phyloP scores from a whole-genome alignment of 2,797 vertebrate genomes.

The Manis crassicaudata region DNA sequence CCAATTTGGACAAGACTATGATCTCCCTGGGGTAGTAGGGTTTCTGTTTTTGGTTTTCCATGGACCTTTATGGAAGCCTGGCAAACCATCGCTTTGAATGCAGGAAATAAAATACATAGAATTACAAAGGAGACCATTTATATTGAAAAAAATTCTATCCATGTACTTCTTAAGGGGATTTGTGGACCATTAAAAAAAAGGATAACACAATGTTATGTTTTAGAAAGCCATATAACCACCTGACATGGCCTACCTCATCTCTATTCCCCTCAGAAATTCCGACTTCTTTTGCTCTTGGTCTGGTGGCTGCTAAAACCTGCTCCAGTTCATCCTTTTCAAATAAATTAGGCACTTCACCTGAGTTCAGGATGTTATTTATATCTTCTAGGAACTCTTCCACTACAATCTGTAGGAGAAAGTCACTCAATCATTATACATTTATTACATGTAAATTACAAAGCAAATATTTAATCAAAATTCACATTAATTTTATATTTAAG shows the following conservation, averaged over 20 bases:
- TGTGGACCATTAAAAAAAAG: not conserved
- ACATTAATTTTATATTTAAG: slow-evolving; percentile 19
- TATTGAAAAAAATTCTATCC: not conserved
- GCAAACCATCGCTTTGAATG: not conserved
- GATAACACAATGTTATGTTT: not conserved
- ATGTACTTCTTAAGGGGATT: not conserved
- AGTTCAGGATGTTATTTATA: slow-evolving; percentile 93
- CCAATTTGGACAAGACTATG: not conserved
- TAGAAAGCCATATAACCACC: not conserved
- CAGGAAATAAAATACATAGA: slow-evolving; percentile 13
- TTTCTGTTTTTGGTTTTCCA: slow-evolving; percentile 15
- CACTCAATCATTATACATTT: not conserved
- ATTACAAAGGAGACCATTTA: slow-evolving; percentile 14
- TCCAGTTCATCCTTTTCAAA: slow-evolving; percentile 93
- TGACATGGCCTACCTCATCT: slow-evolving; percentile 88
- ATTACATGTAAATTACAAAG: not conserved
- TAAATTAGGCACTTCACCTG: slow-evolving; percentile 91
- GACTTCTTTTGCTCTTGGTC: slow-evolving; percentile 90
- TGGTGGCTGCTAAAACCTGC: slow-evolving; percentile 88
- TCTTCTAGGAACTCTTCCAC: slow-evolving; percentile 92
- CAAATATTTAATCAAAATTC: not conserved
- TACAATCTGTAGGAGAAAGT: slow-evolving; percentile 85
- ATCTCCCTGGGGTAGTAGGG: not conserved
- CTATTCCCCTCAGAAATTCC: slow-evolving; percentile 91
- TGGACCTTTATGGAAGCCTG: not conserved